These are phyloP conservation scores for Drosophila lutescens DNA, from an alignment of 2,888 invertebrate species.

Conservation along the genomic window DNA sequence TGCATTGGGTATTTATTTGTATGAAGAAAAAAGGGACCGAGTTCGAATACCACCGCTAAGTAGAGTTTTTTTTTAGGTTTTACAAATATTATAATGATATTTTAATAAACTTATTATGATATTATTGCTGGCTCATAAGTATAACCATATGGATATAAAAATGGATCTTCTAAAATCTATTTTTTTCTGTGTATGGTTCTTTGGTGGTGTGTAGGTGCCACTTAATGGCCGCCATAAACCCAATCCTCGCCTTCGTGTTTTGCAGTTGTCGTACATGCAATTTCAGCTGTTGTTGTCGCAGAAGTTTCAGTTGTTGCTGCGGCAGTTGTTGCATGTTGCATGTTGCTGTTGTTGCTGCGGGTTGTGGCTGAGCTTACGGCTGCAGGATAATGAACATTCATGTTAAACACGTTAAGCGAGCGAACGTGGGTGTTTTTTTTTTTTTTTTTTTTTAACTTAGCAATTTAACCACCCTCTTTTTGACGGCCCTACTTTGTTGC, in stretches of 20 bases:
- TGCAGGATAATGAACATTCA: conserved; percentile 78
- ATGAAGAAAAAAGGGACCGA: too few species aligned
- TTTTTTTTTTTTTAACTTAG: neutral
- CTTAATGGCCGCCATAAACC: conserved; percentile 73
- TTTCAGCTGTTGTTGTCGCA: conserved; percentile 42
- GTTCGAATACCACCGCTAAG: too few species aligned
- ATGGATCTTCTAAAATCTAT: too few species aligned
- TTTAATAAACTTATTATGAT: too few species aligned
- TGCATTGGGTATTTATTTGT: too few species aligned
- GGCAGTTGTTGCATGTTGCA: conserved; percentile 11
- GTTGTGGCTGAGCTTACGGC: conserved; percentile 42
- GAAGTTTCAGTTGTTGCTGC: conserved; percentile 34
- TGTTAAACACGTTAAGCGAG: conserved; percentile 71
- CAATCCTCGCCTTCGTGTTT: conserved; percentile 50
- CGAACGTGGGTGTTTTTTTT: conserved; percentile 60
- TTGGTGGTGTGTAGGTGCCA: conserved; percentile 57
- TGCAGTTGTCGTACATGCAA: conserved; percentile 44
- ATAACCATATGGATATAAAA: too few species aligned
- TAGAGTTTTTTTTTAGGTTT: too few species aligned
- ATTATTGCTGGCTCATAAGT: too few species aligned
- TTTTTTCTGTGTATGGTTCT: neutral
- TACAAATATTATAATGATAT: too few species aligned
- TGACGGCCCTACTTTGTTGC: conserved; percentile 25
- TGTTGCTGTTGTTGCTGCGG: conserved; percentile 40
- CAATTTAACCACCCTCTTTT: neutral